Evolutionary conservation across 2,113 vertebrate species (phyloP).

Genomic region (Morone chrysops): DNA sequence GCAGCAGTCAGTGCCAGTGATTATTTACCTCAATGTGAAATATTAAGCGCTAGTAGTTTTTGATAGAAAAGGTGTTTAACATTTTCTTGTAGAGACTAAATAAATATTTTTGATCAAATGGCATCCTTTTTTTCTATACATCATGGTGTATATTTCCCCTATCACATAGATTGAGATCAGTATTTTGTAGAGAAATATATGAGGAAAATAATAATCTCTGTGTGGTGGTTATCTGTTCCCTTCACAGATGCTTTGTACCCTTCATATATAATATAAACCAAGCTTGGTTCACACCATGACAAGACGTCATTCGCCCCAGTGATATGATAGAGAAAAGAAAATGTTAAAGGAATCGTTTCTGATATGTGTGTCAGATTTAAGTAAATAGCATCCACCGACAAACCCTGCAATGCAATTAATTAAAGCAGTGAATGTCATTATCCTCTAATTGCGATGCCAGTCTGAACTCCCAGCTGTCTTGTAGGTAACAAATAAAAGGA

Average conservation of each 20-base stretch:
- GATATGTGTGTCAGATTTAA: slow-evolving; percentile 21
- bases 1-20: not conserved
- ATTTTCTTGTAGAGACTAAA: not conserved
- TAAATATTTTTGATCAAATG: not conserved
- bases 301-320: not conserved
- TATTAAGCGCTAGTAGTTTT: not conserved
- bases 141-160: not conserved
- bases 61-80: not conserved
- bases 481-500: slow-evolving; percentile 31
- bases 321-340: slow-evolving; percentile 2
- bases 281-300: not conserved
- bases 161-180: not conserved
- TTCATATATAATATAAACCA: not conserved
- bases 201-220: not conserved
- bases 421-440: slow-evolving; percentile 36
- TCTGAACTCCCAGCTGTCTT: slow-evolving; percentile 24
- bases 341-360: slow-evolving; percentile 19
- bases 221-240: not conserved
- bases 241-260: not conserved
- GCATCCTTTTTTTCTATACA: not conserved
- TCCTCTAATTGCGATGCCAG: not conserved
- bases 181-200: not conserved
- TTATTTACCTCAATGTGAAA: not conserved
- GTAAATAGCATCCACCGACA: not conserved
- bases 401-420: slow-evolving; percentile 26